Percentiles rank a stretch among this genome's conserved stretches.
These are phyloP conservation scores for Rosalia funebris DNA, from an alignment of 2,888 invertebrate species.

Conservation along the genomic window DNA sequence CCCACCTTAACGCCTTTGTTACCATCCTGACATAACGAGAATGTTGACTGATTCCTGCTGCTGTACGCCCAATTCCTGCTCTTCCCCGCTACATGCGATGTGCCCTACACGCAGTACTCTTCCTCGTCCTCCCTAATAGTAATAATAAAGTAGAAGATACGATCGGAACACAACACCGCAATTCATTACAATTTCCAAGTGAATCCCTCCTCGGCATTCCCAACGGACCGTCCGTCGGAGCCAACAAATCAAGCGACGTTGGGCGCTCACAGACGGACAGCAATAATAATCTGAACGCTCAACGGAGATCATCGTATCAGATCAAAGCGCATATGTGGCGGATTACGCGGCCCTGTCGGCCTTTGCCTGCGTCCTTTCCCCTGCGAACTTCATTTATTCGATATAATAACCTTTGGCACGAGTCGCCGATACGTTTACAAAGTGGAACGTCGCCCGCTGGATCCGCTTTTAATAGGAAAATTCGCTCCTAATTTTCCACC, in stretches of 20 bases:
- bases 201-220: conserved; percentile 47
- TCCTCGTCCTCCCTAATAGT: background rate
- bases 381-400: conserved; percentile 34
- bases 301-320: conserved; percentile 55
- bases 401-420: conserved; percentile 29
- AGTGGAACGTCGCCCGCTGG: background rate
- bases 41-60: too few relatives aligned
- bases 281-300: conserved; percentile 54
- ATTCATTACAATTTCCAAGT: conserved; percentile 53
- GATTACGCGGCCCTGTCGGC: conserved; percentile 47
- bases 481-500: background rate
- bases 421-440: conserved; percentile 2
- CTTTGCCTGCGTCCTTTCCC: conserved; percentile 7
- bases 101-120: too few relatives aligned
- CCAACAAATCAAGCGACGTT: conserved; percentile 51
- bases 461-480: conserved; percentile 3
- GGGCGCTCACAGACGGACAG: conserved; percentile 46
- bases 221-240: conserved; percentile 42
- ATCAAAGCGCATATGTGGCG: conserved; percentile 58
- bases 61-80: too few relatives aligned
- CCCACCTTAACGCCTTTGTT: too few relatives aligned
- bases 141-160: conserved; percentile 25
- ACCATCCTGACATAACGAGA: too few relatives aligned
- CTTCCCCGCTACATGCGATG: too few relatives aligned
- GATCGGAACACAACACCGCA: conserved; percentile 36